Base-by-base conservation (phyloP, 2,888 invertebrate genomes). In the Phyllotreta cruciferae region DNA sequence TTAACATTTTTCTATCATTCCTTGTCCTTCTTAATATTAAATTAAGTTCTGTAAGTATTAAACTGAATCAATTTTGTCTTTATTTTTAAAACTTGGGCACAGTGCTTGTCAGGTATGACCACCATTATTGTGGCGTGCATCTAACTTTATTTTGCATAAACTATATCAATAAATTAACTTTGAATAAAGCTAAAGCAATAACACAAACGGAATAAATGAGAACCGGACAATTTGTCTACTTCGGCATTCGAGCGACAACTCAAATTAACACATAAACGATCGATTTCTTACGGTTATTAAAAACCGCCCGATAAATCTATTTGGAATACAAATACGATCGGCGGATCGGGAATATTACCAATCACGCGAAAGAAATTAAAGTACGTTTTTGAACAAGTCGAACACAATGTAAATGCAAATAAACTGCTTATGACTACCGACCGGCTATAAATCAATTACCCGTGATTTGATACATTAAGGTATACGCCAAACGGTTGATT, bases 401-500 rank as follows among this genome's bases (percentile, higher is more conserved):
- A 61, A 81, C 79, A 79, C 78, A 79, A 76, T 80, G 81, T 80
- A 79, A 80, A 81, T 80, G 81, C 79, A 80, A 80, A 80, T 81
- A 79, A 80, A 80, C 79, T 79, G 78, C 77, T 77, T 77, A 76
- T 74, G 78, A 79, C 80, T 79, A 77, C 79, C 79, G 78, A 75
- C 74, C 71, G 70, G 64, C 74, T 67, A 76, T 81, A 80, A 80
- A 81, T 81, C 80, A 81, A 80, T 80, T 80, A 79, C 77, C 74
- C 75, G 77, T 80, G 80, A 80, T 81, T 79, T 80, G 80, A 79
- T 79, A 79, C 80, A 80, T 80, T 80, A 80, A 80, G 80, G 79
- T 77, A 74, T 74, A 73, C 73, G 80, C 78, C 80, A 77, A 72
- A 75, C 62, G 63, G 56, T 69, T 78, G 77, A 80, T 79, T 78